These are phyloP conservation scores for Speoplatyrhinus poulsoni DNA, from an alignment of 2,113 vertebrate species.

Conservation along the genomic window DNA sequence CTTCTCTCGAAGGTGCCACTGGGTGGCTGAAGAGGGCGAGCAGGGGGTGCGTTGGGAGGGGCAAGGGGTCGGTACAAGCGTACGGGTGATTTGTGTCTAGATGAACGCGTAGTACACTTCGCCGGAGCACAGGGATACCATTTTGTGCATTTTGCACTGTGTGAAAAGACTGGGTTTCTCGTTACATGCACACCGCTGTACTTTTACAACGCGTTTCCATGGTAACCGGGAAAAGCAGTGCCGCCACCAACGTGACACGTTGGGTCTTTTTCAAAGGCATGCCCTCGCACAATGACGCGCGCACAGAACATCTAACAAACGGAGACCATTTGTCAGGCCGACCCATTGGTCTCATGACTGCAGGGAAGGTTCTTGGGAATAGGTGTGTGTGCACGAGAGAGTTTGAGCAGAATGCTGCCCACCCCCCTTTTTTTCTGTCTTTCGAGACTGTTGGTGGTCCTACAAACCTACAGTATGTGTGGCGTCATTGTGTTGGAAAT, in stretches of 20 bases:
- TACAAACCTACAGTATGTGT: neutral
- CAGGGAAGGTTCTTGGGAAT: too few species aligned
- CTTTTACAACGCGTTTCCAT: constrained; percentile 46
- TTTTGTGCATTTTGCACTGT: neutral
- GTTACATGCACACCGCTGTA: constrained; percentile 15
- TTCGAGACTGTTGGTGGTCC: neutral
- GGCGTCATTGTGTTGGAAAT: neutral
- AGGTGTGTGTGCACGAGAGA: neutral
- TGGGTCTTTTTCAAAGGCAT: constrained; percentile 1
- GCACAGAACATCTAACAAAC: constrained; percentile 7
- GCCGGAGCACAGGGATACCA: neutral
- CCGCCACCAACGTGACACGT: constrained; percentile 22
- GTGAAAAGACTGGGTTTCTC: constrained; percentile 14
- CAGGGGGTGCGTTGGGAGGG: too few species aligned
- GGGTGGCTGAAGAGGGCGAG: too few species aligned
- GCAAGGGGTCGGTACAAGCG: too few species aligned
- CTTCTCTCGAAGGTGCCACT: too few species aligned
- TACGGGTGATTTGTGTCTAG: too few species aligned
- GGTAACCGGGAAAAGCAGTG: constrained; percentile 39
- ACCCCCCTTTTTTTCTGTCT: neutral
- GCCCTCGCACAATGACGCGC: neutral
- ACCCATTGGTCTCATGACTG: neutral
- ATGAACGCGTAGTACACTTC: too few species aligned
- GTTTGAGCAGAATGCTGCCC: neutral
- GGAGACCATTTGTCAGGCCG: constrained; percentile 3